These are phyloP conservation scores for Sylvilagus floridanus DNA, from an alignment of 2,797 vertebrate genomes.

Conservation along the genomic window DNA sequence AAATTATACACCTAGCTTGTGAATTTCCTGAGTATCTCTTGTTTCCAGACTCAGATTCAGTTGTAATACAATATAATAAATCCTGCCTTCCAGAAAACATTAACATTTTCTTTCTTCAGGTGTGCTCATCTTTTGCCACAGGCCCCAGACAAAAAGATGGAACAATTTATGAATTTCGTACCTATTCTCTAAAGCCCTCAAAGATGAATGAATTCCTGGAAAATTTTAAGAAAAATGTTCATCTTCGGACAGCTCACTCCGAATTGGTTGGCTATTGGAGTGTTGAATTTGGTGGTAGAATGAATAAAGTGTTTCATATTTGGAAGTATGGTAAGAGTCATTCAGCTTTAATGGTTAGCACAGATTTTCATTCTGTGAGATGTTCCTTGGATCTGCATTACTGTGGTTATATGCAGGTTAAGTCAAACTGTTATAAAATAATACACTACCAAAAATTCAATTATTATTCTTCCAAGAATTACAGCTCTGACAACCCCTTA, in stretches of 20 bases:
- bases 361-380: background rate
- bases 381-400: background rate
- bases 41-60: background rate
- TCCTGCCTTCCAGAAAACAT: background rate
- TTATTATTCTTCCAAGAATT: background rate
- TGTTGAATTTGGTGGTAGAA: slow-evolving; percentile 91
- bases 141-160: slow-evolving; percentile 86
- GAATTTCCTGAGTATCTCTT: background rate
- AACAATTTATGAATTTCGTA: slow-evolving; percentile 95
- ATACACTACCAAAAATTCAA: background rate
- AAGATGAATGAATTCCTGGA: slow-evolving; percentile 92
- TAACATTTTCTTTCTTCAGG: slow-evolving; percentile 72
- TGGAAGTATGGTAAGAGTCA: slow-evolving; percentile 95
- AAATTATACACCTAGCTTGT: background rate
- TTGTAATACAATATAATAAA: background rate
- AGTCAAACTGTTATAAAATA: slow-evolving; percentile 27
- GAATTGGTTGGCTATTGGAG: slow-evolving; percentile 95
- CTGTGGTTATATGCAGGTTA: background rate
- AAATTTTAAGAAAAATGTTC: slow-evolving; percentile 89
- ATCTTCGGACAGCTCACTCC: slow-evolving; percentile 92
- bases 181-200: slow-evolving; percentile 91
- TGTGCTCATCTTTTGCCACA: slow-evolving; percentile 84
- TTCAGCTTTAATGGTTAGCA: background rate
- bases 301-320: slow-evolving; percentile 94
- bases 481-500: background rate